Evolutionary conservation across 1,140 invertebrate species (phyloP).

Genomic region (Whitmania pigra): DNA sequence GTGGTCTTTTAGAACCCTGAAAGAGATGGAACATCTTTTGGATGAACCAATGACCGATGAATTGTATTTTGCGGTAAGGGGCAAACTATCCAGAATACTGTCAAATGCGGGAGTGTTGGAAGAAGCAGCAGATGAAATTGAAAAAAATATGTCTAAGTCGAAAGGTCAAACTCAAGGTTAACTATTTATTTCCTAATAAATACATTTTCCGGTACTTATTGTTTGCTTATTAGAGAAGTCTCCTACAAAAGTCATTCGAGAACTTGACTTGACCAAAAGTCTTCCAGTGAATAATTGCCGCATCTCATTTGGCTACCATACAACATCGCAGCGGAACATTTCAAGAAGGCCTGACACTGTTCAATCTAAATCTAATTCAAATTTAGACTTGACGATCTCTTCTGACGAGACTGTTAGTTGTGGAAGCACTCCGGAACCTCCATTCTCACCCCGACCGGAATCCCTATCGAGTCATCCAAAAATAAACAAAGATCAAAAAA

Average conservation of each 20-base stretch:
- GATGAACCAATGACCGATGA: slow-evolving; percentile 20
- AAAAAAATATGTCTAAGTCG: slow-evolving; percentile 13
- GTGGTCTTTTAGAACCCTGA: slow-evolving; percentile 17
- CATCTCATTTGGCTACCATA: not conserved
- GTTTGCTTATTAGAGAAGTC: not conserved
- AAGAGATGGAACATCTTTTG: slow-evolving; percentile 14
- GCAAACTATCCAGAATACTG: slow-evolving; percentile 15
- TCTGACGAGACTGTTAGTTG: not conserved
- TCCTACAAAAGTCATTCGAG: not conserved
- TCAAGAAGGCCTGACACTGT: not conserved
- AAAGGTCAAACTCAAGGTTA: not conserved
- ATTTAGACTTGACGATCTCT: not conserved
- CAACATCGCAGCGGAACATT: not conserved
- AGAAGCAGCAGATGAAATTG: slow-evolving; percentile 16
- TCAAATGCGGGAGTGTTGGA: slow-evolving; percentile 19
- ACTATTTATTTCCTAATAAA: not conserved
- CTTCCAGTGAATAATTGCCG: not conserved
- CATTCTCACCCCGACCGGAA: slow-evolving; percentile 18
- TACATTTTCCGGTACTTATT: not conserved
- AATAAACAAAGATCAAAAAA: slow-evolving; percentile 20
- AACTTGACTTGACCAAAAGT: slow-evolving; percentile 6
- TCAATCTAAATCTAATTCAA: not conserved
- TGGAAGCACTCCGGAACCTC: slow-evolving; percentile 21
- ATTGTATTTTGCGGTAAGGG: slow-evolving; percentile 16
- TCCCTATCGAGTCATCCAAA: slow-evolving; percentile 20